Evolutionary conservation across 2,888 invertebrate species (phyloP).

Genomic region (Meteorus colon): DNA sequence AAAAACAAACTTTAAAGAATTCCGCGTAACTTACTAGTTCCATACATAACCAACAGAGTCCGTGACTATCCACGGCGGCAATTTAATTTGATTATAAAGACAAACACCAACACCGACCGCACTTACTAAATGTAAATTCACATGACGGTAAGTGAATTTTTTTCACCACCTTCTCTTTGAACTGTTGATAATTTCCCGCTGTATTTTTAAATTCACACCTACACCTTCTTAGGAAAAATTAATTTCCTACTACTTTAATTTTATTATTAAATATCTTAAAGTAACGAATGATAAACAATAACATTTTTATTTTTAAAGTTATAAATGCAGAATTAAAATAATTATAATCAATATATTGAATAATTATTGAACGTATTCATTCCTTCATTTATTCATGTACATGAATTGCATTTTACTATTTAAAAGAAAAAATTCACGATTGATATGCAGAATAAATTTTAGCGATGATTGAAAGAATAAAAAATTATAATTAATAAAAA

Average conservation of each 20-base stretch:
- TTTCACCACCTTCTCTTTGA: background rate
- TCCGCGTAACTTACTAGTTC: background rate
- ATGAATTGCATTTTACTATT: too few species aligned
- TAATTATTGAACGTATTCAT: too few species aligned
- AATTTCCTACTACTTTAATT: background rate
- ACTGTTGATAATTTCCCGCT: background rate
- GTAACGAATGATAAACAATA: too few species aligned
- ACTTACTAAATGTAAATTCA: background rate
- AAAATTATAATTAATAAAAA: too few species aligned
- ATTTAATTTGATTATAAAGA: background rate
- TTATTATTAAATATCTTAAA: too few species aligned
- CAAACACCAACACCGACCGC: background rate
- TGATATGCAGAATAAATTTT: too few species aligned
- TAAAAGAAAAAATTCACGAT: too few species aligned
- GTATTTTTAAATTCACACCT: background rate
- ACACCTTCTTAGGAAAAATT: background rate
- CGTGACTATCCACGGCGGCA: background rate
- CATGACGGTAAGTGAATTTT: slow-evolving; percentile 4
- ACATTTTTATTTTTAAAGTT: too few species aligned
- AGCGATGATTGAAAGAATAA: too few species aligned
- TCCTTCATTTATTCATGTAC: too few species aligned
- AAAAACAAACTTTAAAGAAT: background rate
- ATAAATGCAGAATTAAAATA: too few species aligned
- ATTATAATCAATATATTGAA: too few species aligned
- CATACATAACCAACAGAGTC: background rate